Conservation (phyloP, 2,113 vertebrate genomes). For the Oxyruncus cristatus region DNA sequence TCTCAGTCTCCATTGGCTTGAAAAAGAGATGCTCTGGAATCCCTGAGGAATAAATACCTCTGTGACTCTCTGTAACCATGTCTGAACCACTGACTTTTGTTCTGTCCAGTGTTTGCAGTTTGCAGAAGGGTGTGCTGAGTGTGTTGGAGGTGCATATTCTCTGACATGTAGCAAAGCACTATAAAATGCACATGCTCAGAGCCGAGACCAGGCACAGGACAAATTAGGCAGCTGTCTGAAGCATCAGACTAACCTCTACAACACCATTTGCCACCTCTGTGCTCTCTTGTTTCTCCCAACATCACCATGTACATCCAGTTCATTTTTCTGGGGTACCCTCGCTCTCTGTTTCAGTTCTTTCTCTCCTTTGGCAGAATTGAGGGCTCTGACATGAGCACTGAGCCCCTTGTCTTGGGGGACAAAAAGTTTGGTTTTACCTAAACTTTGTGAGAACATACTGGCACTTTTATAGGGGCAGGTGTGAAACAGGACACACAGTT, state of each 20-base stretch:
- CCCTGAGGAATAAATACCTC: background rate
- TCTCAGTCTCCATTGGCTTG: background rate
- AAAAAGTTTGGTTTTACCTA: background rate
- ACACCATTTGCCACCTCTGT: background rate
- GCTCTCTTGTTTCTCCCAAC: background rate
- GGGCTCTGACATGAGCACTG: background rate
- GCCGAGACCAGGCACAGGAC: background rate
- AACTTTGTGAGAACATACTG: background rate
- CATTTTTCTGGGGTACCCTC: background rate
- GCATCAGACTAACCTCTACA: background rate
- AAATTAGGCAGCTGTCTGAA: background rate
- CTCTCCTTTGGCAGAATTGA: background rate
- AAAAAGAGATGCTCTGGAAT: background rate
- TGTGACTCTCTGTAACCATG: background rate
- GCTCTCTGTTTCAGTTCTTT: background rate
- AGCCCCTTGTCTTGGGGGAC: background rate
- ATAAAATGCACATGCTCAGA: background rate
- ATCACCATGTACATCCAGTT: accelerated
- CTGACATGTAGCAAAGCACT: background rate
- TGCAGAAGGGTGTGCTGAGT: background rate
- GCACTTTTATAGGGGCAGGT: background rate
- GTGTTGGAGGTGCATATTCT: background rate
- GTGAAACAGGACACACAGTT: background rate
- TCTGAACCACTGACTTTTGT: background rate
- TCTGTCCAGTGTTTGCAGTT: background rate